Base-by-base conservation (phyloP, 2,888 invertebrate genomes). In the Acrobasis consociella region DNA sequence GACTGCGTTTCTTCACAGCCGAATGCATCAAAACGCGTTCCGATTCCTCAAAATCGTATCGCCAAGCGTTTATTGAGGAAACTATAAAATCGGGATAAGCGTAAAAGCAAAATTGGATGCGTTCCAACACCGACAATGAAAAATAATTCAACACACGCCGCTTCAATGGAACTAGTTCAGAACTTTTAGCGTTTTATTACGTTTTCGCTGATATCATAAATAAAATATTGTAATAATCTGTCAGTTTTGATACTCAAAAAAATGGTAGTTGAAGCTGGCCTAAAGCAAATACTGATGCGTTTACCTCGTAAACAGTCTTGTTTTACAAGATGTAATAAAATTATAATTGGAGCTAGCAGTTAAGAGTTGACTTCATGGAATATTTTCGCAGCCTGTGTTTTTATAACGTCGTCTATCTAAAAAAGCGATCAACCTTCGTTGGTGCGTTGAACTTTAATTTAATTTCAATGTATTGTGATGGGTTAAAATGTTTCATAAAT, bases 71-170 rank as follows among this genome's bases (percentile, higher is more conserved):
- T 87, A 86, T 88, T 81, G 85, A 89, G 90, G 89, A 90, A 91
- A 87, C 89, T 81, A 88, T 91, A 90, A 91, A 86, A 87, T 81
- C 72, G 79, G 86, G 85, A 86, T 90, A 88, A 91, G 89, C 89
- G 85, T 91, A 89, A 91, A 91, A 89, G 87, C 86, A 71, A 79
- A 82, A 81, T 90, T 91, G 91, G 91, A 78, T 72, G 74, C 64
- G 65, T 67, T 89, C 91, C 91, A 91, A 83, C 72, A 67, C 80
- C 82, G 81, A 85, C 88, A 89, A 87, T 87, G 89, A 89, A 88
- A 87, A 86, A 87, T 89, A 87, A 89, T 89, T 89, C 87, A 81
- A 86, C 84, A 82, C 76, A 74, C 74, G 76, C 73, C 42, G 56
- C 65, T 66, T 68, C 70, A 74, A 75, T 75, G 72, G 73, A 74